Evolutionary conservation across 2,888 invertebrate species (phyloP), one percentile per base, ranked within the genome.

Genomic region (Trichogramma dendrolimi): DNA sequence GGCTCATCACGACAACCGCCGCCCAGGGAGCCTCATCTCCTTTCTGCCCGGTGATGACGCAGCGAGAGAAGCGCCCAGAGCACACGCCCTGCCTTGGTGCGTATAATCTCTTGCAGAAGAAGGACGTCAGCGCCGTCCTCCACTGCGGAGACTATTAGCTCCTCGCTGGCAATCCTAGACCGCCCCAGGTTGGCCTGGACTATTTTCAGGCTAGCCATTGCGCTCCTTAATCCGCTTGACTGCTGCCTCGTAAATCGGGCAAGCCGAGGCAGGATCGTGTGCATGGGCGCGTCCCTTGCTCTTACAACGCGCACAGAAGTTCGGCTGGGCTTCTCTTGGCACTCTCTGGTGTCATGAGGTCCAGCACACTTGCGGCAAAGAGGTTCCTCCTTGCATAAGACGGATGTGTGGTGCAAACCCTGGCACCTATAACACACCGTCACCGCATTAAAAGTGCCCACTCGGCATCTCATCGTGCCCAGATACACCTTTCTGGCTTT

Each of bases 131-230:
- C n/a, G 1, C 44, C 8, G 1, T 8, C 11, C 11, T 11, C 43
- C 3, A 11, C 27, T 0, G 49, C 11, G 82, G 81, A 81, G 81
- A 74, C 81, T 80, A 80, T 85, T 83, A 83, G 81, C 83, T 82
- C 84, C 84, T 85, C 85, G 86, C 85, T 86, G 86, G 85, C 86
- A 86, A 87, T 86, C 85, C 85, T 86, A 85, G 86, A 83, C 85
- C 87, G 85, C 83, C 83, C 85, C 84, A 85, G 84, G 86, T 86
- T 72, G 69, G 70, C 70, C 71, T 72, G 14, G 14, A 14, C 14
- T 14, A 14, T 14, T 14, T 14, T 14, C 14, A 14, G 2, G 14
- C 14, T 14, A 14, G 14, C 14, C 14, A 14, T 14, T 14, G 14
- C 14, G 14, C 1, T 14, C 14, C 2, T 14, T 14, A 14, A 1